Base-by-base conservation (phyloP, 2,113 vertebrate genomes). In the Gymnobelideus leadbeateri region DNA sequence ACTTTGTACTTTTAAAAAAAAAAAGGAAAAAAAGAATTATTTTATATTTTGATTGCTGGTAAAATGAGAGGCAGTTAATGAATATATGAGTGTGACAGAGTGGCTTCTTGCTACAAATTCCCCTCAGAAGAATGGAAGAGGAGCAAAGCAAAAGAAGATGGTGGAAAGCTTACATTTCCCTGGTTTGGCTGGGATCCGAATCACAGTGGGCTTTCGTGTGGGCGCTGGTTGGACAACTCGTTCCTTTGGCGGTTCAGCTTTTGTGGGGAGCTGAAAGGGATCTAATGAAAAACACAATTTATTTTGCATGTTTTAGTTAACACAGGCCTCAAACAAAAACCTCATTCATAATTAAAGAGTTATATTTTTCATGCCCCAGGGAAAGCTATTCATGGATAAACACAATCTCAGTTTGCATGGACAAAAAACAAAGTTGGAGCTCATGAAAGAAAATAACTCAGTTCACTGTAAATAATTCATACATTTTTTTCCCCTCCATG, bases 161-260 rank as follows among this genome's bases (percentile, higher is more conserved):
- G 61, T 90, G 93, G 92, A 51, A 68, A 51, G 96, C 98, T 98
- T 97, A 99, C 99, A 11, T 98, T 98, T 99, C 91, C 93, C 98
- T 0, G 98, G 96, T 98, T 98, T 99, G 97, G 99, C 99, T 97
- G 99, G 99, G 61, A 99, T 99, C 97, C 99, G 98, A 97, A 99
- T 99, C 96, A 99, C 99, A 93, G 99, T 99, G 77, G 99, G 99
- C 97, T 99, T 99, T 94, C 98, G 98, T 49, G 98, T 96, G 54
- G 98, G 0, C 93, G 96, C 97, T 95, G 96, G 97, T 16, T 96
- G 98, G 97, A 94, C 47, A 8, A 95, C 92, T 96, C 96, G 97
- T 93, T 98, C 98, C 96, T 97, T 98, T 94, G 93, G 97, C 77
- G 95, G 93, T 68, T 98, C 98, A 47, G 97, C 98, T 98, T 99